Base-by-base conservation (phyloP, 2,113 vertebrate genomes). In the Myrmecophaga tridactyla region DNA sequence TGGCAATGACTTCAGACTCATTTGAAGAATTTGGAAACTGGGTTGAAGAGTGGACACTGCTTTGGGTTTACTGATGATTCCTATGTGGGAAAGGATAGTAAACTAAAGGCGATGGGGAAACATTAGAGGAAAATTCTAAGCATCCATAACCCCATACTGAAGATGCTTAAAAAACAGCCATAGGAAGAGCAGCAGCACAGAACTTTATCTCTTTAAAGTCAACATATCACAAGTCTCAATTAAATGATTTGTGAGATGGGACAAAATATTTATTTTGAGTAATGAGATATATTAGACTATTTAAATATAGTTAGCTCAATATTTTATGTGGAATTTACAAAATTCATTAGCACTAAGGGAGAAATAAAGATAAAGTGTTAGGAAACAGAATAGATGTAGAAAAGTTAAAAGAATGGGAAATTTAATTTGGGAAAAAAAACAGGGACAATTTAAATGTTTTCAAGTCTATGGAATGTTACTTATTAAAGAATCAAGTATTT, bases 401-500 rank as follows among this genome's bases (percentile, higher is more conserved):
- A 92, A 97, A 90, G 75, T 80, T 70, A 92, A 95, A 96, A 10
- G 73, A 94, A 36, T 83, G 21, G 65, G 86, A 56, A 92, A 96
- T 96, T 90, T 83, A 80, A 92, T 83, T 92, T 88, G 56, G 29
- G n/a, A 62, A 46, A 84, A 95, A 88, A 94, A 92, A 95, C 90
- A 95, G 60, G 43, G 58, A 86, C 51, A 88, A 94, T 48, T 82
- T 78, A 92, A 89, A 51, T 89, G 70, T 94, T 97, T 92, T 96
- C 86, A 95, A 94, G 73, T 70, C 89, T 92, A 86, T 90, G 58
- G 94, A 95, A 94, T 94, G 88, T 51, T 94, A 94, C 95, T 96
- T 94, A 88, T 96, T 95, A 87, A 94, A 95, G 82, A 94, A 90
- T 34, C 82, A 94, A 90, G 85, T 94, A 93, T 96, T 92, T 96